Evolutionary conservation across 2,888 invertebrate genomes (phyloP), one percentile per base, ranked within the genome.

Genomic region (Candidula unifasciata): DNA sequence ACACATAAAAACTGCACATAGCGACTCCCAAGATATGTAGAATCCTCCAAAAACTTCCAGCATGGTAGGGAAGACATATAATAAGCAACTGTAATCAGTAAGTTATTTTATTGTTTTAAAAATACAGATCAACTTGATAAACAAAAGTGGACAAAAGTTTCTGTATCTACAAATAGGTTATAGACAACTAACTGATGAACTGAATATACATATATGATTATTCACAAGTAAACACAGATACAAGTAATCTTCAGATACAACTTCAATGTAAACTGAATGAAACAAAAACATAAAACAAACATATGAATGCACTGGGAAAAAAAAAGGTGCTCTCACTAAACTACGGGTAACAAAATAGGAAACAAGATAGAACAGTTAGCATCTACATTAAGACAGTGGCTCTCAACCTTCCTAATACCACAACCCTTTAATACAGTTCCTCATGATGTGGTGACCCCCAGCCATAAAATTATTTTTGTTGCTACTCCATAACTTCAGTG

Each of bases 121-220:
- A 82, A 76, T 37, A 77, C 44, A 82, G 66, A 82, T 82, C 82
- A 82, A 82, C 76, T 82, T 66, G 21, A 82, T 82, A 68, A 82
- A 77, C 68, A 77, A 82, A 76, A 54, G 8, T 44, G 52, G 77
- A 52, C 77, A 77, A 80, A 80, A 54, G n/a, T 44, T 68, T 44
- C n/a, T n/a, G 52, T 81, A 81, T 81, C 81, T 81, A 81, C 81
- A 81, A 54, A 81, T 73, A 71, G 30, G 44, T 73, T 44, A 73
- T 81, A 81, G 57, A 81, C 81, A 81, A 52, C 71, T 71, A 81
- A 16, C 30, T 33, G 35, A 81, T 73, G 68, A 69, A 69, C 33
- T 69, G 27, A 66, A 81, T 81, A 81, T 57, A 81, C 24, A 79
- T 3, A 33, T 79, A 37, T 79, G 16, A 18, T 2, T 64, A 27